Evolutionary conservation across 2,113 vertebrate species (phyloP).

Genomic region (Hypocryptadius cinnamomeus): DNA sequence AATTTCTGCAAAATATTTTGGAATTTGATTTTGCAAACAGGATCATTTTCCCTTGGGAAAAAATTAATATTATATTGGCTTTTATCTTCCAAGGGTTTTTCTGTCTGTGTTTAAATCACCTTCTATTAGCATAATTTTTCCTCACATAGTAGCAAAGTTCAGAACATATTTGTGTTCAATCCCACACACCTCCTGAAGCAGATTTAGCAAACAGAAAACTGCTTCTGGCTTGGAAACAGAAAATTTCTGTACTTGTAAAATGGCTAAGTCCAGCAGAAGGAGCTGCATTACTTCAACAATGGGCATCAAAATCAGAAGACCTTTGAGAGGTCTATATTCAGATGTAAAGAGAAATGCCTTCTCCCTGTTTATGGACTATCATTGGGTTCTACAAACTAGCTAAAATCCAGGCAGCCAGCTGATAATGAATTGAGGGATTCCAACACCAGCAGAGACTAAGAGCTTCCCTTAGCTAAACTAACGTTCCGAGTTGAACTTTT

Average conservation of each 20-base stretch:
- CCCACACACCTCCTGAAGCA: background rate
- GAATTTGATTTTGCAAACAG: background rate
- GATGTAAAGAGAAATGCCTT: background rate
- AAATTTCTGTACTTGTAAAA: background rate
- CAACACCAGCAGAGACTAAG: background rate
- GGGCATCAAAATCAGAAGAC: background rate
- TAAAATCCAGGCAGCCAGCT: background rate
- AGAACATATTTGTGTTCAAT: background rate
- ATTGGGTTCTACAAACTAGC: background rate
- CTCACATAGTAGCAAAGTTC: background rate
- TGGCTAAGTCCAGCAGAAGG: background rate
- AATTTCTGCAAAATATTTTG: background rate
- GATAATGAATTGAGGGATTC: background rate
- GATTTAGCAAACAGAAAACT: background rate
- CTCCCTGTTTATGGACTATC: background rate
- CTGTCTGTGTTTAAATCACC: background rate
- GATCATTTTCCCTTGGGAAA: background rate
- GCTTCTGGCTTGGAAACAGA: background rate
- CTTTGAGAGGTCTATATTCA: background rate
- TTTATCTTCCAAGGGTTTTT: background rate
- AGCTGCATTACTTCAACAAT: background rate
- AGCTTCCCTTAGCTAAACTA: background rate
- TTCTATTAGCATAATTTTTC: background rate
- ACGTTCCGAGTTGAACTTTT: background rate
- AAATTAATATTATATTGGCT: background rate